Percentiles rank a stretch among this genome's conserved stretches.
These are phyloP conservation scores for Caenorhabditis sp. DNA, from an alignment of 2,888 invertebrate species.

Conservation along the genomic window DNA sequence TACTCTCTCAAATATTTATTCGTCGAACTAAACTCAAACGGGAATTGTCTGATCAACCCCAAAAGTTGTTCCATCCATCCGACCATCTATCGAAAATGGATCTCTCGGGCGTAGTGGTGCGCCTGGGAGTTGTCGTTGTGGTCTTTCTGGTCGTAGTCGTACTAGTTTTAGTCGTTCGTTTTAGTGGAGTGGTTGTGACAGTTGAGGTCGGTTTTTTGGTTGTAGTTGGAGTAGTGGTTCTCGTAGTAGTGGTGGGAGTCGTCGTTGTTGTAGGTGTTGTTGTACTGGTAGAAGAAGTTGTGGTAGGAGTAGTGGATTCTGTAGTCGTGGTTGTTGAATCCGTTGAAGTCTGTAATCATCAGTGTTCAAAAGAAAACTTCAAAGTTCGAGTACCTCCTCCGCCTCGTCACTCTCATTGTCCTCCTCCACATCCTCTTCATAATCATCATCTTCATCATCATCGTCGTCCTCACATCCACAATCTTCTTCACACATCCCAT, in stretches of 20 bases:
- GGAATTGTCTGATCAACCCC: slow-evolving; percentile 18
- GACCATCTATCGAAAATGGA: slow-evolving; percentile 38
- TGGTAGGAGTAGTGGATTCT: slow-evolving; percentile 23
- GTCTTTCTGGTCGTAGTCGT: slow-evolving; percentile 24
- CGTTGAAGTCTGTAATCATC: slow-evolving; percentile 3
- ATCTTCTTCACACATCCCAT: slow-evolving; percentile 39
- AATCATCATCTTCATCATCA: slow-evolving; percentile 55
- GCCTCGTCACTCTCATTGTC: slow-evolving; percentile 23
- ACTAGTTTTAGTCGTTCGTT: slow-evolving; percentile 14
- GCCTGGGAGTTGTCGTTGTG: slow-evolving; percentile 38
- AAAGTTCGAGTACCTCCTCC: slow-evolving; percentile 43
- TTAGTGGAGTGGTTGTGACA: slow-evolving; percentile 5
- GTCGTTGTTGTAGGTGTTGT: slow-evolving; percentile 7
- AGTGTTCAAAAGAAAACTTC: slow-evolving; percentile 23
- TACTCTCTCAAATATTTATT: slow-evolving; percentile 5
- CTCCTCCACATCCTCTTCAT: slow-evolving; percentile 30
- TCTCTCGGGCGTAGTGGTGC: slow-evolving; percentile 32
- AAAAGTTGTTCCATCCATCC: slow-evolving; percentile 49
- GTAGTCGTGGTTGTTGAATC: slow-evolving; percentile 15
- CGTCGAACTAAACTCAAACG: slow-evolving; percentile 1
- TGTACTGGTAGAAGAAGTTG: slow-evolving; percentile 32
- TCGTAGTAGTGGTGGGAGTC: slow-evolving; percentile 5
- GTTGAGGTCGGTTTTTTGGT: slow-evolving; percentile 20
- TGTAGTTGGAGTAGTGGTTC: slow-evolving; percentile 8
- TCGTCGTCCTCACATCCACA: slow-evolving; percentile 61